Conservation (phyloP, 2,113 vertebrate species). For the Halichoeres trimaculatus region DNA sequence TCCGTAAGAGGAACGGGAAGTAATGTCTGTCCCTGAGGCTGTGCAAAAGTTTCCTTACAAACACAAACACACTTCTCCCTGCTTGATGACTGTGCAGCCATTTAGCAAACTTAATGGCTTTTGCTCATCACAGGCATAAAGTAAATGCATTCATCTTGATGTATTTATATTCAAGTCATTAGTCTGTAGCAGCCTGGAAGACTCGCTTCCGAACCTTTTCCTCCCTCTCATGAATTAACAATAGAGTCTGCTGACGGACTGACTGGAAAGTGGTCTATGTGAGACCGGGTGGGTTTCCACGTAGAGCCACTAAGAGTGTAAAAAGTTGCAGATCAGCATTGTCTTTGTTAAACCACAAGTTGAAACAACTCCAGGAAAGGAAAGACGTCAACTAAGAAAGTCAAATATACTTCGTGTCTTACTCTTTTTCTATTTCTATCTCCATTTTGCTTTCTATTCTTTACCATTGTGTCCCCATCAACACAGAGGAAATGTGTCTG, state of each 20-base stretch:
- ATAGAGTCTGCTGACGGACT: slow-evolving; percentile 27
- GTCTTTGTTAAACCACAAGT: not conserved
- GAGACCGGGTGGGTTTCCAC: slow-evolving; percentile 11
- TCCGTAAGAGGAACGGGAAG: slow-evolving; percentile 49
- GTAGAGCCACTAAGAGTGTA: slow-evolving; percentile 2
- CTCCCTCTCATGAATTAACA: slow-evolving; percentile 16
- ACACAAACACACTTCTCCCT: not conserved
- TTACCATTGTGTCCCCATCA: too few species aligned
- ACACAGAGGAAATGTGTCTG: too few species aligned
- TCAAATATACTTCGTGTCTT: too few species aligned
- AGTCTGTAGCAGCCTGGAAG: not conserved
- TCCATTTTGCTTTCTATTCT: too few species aligned
- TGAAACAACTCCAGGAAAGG: not conserved
- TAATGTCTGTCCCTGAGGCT: not conserved
- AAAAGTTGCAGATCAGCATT: slow-evolving; percentile 7
- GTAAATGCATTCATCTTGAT: slow-evolving; percentile 19
- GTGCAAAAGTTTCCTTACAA: not conserved
- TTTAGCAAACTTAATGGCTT: not conserved
- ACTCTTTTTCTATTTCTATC: too few species aligned
- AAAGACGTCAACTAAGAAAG: too few species aligned
- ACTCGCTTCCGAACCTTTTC: slow-evolving; percentile 23
- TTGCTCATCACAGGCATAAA: slow-evolving; percentile 9
- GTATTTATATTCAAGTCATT: slow-evolving; percentile 17
- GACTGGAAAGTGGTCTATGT: slow-evolving; percentile 27
- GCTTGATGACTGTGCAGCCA: not conserved